phyloP scores from a whole-genome alignment of 2,888 invertebrate species.

The Eurytoma adleriae region DNA sequence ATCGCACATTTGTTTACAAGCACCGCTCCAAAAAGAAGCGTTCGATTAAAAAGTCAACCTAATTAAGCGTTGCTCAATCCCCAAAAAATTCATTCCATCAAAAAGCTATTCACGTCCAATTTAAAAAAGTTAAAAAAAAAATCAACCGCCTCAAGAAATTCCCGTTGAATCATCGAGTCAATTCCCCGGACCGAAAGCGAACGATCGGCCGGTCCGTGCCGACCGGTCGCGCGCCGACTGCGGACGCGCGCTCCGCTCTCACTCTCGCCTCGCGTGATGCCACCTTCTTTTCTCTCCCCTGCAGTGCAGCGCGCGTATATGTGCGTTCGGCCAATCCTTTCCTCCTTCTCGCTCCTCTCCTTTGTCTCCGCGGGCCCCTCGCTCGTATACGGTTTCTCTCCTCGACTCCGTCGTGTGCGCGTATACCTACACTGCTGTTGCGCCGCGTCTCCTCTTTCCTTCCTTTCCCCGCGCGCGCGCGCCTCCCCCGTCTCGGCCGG shows the following conservation, averaged over 20 bases:
- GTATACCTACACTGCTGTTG: slow-evolving; percentile 9
- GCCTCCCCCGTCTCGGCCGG: not conserved
- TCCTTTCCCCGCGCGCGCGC: not conserved
- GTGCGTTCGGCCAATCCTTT: slow-evolving; percentile 8
- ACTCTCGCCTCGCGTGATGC: not conserved
- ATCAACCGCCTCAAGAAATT: too few species aligned
- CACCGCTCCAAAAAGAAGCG: too few species aligned
- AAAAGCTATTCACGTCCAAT: too few species aligned
- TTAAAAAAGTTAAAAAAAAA: too few species aligned
- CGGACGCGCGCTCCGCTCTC: slow-evolving; percentile 1
- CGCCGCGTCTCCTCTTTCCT: slow-evolving; percentile 1
- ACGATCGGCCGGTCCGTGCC: not conserved
- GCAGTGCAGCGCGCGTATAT: not conserved
- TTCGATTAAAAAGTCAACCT: too few species aligned
- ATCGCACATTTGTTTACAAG: too few species aligned
- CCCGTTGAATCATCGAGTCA: too few species aligned
- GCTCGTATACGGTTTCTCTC: not conserved
- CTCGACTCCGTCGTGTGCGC: not conserved
- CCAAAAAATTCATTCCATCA: too few species aligned
- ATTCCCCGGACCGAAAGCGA: not conserved
- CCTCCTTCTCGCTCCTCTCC: slow-evolving; percentile 15
- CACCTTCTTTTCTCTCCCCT: not conserved
- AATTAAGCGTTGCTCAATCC: too few species aligned
- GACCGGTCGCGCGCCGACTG: slow-evolving; percentile 13
- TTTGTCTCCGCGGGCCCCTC: slow-evolving; percentile 37